Evolutionary conservation across 2,113 vertebrate species (phyloP).

Genomic region (Albula goreensis): DNA sequence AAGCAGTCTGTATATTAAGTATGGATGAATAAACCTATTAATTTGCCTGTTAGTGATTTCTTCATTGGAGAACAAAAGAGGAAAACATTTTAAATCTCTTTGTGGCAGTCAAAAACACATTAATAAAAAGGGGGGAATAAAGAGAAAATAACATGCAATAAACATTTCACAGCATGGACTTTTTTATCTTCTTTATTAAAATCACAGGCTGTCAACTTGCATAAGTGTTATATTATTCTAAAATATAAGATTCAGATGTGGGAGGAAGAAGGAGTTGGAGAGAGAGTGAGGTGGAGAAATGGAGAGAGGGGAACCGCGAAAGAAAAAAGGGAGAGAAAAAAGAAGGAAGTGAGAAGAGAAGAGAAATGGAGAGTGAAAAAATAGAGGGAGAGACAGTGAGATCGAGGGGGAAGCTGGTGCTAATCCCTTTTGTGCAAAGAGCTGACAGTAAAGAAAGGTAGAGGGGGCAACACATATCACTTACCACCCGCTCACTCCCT

Average conservation of each 20-base stretch:
- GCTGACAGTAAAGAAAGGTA: constrained; percentile 36
- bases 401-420: constrained; percentile 16
- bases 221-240: too few relatives aligned
- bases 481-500: neutral
- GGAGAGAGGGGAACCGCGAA: too few relatives aligned
- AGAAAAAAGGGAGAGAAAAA: neutral
- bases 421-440: neutral
- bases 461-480: constrained; percentile 22
- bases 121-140: neutral
- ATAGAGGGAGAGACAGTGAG: constrained; percentile 27
- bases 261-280: neutral
- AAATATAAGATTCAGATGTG: neutral
- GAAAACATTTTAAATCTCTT: neutral
- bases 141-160: neutral
- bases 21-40: neutral
- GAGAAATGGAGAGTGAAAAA: constrained; percentile 11
- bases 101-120: too few relatives aligned
- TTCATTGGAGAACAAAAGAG: neutral
- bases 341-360: neutral
- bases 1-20: neutral
- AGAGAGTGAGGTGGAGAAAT: neutral
- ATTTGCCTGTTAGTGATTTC: neutral
- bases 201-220: too few relatives aligned
- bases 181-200: too few relatives aligned
- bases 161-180: too few relatives aligned